A percentile compares a stretch with the other conserved stretches of the same genome.
phyloP scores from a whole-genome alignment of 2,888 invertebrate genomes.

The Cryptophagus acutangulus region DNA sequence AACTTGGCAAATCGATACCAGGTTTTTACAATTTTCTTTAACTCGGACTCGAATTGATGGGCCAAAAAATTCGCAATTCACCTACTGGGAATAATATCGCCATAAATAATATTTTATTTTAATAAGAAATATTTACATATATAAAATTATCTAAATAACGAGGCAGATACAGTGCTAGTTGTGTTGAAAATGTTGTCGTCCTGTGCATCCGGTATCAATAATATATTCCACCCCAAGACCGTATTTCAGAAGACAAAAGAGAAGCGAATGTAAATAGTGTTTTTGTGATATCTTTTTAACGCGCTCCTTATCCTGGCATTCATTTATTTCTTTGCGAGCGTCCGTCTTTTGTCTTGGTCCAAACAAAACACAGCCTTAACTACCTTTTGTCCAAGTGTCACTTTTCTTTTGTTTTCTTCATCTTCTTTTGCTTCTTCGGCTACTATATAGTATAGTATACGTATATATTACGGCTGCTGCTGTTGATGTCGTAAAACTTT shows the following conservation, averaged over 20 bases:
- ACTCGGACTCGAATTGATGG: constrained; percentile 16
- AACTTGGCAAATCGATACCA: constrained; percentile 23
- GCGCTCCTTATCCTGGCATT: constrained; percentile 44
- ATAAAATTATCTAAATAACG: no score
- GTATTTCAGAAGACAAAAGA: constrained; percentile 43
- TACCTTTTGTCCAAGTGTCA: constrained; percentile 51
- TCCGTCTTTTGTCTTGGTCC: constrained; percentile 45
- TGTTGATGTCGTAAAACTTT: constrained; percentile 43
- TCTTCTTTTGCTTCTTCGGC: no score
- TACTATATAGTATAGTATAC: no score
- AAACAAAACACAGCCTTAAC: constrained; percentile 49
- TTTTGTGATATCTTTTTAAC: constrained; percentile 51
- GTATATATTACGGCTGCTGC: constrained; percentile 19
- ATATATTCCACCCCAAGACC: constrained; percentile 28
- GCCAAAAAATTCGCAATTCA: constrained; percentile 18
- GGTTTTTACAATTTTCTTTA: constrained; percentile 28
- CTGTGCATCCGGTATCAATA: constrained; percentile 25
- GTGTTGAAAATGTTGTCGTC: no score
- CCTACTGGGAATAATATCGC: no score
- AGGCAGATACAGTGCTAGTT: no score
- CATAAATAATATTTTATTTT: no score
- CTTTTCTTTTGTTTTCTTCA: constrained; percentile 47
- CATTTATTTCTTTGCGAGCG: constrained; percentile 48
- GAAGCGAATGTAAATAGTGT: constrained; percentile 49
- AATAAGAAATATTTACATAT: no score